Evolutionary conservation across 2,113 vertebrate genomes (phyloP).

Genomic region (Gavialis gangeticus): DNA sequence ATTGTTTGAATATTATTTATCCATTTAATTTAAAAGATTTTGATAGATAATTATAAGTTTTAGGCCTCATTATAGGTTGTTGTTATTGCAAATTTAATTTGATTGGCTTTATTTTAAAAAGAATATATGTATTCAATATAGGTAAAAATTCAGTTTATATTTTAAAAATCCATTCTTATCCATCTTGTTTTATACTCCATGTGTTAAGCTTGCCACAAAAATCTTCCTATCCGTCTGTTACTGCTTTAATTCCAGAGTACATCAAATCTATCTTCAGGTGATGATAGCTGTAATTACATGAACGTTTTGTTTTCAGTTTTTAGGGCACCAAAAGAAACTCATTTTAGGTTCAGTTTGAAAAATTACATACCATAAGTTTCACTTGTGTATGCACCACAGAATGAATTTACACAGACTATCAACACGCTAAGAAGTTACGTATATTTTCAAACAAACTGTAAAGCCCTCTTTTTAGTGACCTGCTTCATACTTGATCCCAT

Average conservation of each 20-base stretch:
- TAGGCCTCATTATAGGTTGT: too few species aligned
- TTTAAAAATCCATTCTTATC: too few species aligned
- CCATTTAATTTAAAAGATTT: too few species aligned
- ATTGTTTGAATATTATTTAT: neutral
- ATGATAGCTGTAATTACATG: neutral
- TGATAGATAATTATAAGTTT: too few species aligned
- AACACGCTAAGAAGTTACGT: neutral
- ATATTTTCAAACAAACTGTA: neutral
- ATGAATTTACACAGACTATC: neutral
- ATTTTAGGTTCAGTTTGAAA: neutral
- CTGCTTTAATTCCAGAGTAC: neutral
- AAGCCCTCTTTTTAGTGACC: neutral
- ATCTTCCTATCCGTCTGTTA: neutral
- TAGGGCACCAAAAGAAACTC: neutral
- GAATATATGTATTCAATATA: too few species aligned
- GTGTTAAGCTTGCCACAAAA: accelerated
- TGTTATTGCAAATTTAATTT: too few species aligned
- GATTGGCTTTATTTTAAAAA: too few species aligned
- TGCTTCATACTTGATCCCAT: too few species aligned
- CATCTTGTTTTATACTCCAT: neutral
- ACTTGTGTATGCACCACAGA: neutral
- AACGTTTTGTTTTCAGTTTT: neutral
- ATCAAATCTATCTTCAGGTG: neutral
- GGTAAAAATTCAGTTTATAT: too few species aligned
- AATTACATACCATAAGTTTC: neutral